phyloP scores from a whole-genome alignment of 1,140 invertebrate species.

The Epicauta chinensis region DNA sequence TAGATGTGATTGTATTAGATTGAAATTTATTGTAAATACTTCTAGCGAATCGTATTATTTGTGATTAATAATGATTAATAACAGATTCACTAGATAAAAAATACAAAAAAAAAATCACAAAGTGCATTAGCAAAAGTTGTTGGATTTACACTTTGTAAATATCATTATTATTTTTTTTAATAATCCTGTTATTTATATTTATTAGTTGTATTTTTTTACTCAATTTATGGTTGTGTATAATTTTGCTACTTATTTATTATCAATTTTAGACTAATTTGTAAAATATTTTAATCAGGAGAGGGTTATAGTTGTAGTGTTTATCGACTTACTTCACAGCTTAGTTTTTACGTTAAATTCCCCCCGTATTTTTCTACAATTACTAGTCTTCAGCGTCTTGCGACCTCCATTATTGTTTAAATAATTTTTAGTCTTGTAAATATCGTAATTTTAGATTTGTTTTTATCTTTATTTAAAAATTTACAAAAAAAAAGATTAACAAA shows the following conservation, averaged over 20 bases:
- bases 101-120: conserved; percentile 12
- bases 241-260: not conserved
- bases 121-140: conserved; percentile 19
- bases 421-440: not conserved
- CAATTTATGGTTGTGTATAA: conserved; percentile 16
- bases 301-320: not conserved
- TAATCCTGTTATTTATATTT: conserved; percentile 5
- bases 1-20: not conserved
- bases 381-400: conserved; percentile 3
- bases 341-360: conserved; percentile 2
- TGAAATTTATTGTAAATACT: not conserved
- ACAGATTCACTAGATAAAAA: not conserved
- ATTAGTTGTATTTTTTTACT: conserved; percentile 11
- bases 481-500: not conserved
- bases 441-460: conserved; percentile 4
- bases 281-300: not conserved
- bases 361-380: conserved; percentile 10
- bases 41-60: not conserved
- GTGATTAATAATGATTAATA: too few species aligned
- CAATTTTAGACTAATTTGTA: not conserved
- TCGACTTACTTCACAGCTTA: too few species aligned
- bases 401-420: conserved; percentile 6
- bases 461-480: not conserved
- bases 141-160: not conserved
- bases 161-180: conserved; percentile 7